Percentiles rank a stretch among this genome's conserved stretches.
Conservation (phyloP, 2,113 vertebrate species). For the Eleginops maclovinus region DNA sequence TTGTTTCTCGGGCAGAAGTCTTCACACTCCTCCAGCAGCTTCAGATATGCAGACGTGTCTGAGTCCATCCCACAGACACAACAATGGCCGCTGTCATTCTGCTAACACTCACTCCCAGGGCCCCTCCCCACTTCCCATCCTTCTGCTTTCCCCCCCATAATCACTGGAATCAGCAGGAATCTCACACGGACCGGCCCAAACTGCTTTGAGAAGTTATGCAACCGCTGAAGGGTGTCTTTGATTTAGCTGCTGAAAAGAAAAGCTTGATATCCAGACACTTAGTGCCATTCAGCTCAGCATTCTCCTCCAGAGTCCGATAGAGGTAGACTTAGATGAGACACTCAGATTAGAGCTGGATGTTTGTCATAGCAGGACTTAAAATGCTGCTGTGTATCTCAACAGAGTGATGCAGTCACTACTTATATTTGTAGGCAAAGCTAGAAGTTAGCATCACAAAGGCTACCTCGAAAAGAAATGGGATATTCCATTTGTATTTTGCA, state of each 20-base stretch:
- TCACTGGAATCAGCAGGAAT: conserved; percentile 66
- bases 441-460: no score
- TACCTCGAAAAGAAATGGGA: no score
- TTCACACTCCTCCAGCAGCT: conserved; percentile 32
- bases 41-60: conserved; percentile 54
- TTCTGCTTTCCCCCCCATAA: conserved; percentile 56
- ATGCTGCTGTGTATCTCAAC: no score
- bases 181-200: conserved; percentile 51
- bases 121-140: conserved; percentile 48
- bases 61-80: conserved; percentile 60
- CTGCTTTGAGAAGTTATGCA: conserved; percentile 60
- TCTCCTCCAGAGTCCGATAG: conserved; percentile 46
- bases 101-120: conserved; percentile 44
- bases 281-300: conserved; percentile 43
- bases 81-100: conserved; percentile 70
- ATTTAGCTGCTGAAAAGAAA: conserved; percentile 67
- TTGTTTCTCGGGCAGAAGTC: conserved; percentile 45
- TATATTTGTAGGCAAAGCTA: no score
- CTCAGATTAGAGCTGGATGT: conserved; percentile 14
- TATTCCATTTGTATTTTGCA: no score
- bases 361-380: no score
- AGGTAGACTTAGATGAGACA: conserved; percentile 35
- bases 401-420: no score
- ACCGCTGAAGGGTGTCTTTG: conserved; percentile 63
- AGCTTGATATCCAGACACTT: conserved; percentile 64